phyloP scores from a whole-genome alignment of 2,888 invertebrate species.

The Malachius bipustulatus region DNA sequence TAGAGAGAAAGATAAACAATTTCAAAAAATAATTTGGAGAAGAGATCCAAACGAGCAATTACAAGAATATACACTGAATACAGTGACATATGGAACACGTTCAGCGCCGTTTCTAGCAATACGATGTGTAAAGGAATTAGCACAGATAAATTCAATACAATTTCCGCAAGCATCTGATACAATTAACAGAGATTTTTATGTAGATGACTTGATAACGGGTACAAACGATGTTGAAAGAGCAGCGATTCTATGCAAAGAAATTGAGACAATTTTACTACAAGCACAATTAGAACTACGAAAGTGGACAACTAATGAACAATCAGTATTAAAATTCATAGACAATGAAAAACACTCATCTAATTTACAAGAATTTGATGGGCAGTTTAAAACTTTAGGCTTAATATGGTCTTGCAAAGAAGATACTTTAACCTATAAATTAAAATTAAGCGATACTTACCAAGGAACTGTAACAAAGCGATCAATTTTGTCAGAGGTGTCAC shows the following conservation, averaged over 20 bases:
- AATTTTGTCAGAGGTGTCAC: background rate
- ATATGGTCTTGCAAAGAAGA: background rate
- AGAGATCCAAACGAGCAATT: too few species aligned
- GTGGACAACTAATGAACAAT: too few species aligned
- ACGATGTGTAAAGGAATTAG: background rate
- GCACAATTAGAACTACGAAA: too few species aligned
- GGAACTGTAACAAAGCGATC: background rate
- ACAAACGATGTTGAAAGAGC: too few species aligned
- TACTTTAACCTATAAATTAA: background rate
- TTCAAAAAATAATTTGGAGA: too few species aligned
- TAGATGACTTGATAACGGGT: too few species aligned
- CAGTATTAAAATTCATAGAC: too few species aligned
- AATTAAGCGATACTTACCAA: background rate
- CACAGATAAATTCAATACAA: background rate
- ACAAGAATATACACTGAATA: too few species aligned
- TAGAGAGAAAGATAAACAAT: too few species aligned
- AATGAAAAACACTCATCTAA: too few species aligned
- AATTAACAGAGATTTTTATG: conserved; percentile 5
- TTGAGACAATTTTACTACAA: too few species aligned
- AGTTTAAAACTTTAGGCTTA: background rate
- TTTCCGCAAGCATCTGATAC: conserved; percentile 1
- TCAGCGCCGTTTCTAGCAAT: conserved; percentile 3
- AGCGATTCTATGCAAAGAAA: too few species aligned
- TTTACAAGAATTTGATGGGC: background rate
- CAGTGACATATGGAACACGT: background rate